Base-by-base conservation (phyloP, 2,888 invertebrate species). In the Eutolmus rufibarbis region DNA sequence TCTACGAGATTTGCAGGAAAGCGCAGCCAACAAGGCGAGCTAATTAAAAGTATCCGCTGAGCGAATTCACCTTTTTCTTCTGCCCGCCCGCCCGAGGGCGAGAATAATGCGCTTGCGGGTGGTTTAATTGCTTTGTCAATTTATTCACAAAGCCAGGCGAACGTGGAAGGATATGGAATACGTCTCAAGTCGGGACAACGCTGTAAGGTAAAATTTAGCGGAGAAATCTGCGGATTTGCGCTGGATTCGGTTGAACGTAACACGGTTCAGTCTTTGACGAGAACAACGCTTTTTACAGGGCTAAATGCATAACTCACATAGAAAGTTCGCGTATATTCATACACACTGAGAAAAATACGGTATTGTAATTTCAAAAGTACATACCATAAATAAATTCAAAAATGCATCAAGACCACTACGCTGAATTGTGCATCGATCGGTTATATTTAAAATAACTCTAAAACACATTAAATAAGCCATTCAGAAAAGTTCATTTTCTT, bases 31-130 rank as follows among this genome's bases (percentile, higher is more conserved):
- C 78, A 78, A 28, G 23, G 51, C 40, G 40, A 79, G 40, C 79
- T 79, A 79, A 79, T 79, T 79, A 79, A 79, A 79, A 79, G 46
- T 51, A 79, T 79, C 79, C 79, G 79, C 51, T 16, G 31, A 79
- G 79, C 79, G 51, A 46, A 79, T 79, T 51, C 51, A n/a, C 31
- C 51, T 14, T 31, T 79, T 78, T 78, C 37, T 79, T 79, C 8
- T 16, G 14, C 28, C 12, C 46, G 14, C n/a, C n/a, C n/a, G n/a
- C n/a, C n/a, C 12, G 23, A 12, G 19, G 46, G 28, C 51, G 31
- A 46, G 79, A 28, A 79, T 79, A 46, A 51, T 79, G 51, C 23
- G 31, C 79, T 43, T 51, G 40, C 16, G 79, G 79, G 16, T 43
- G 31, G 28, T 79, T 46, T 79, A 79, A 78, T 51, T 40, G 51